phyloP scores from a whole-genome alignment of 2,113 vertebrate genomes.

The Mustelus asterias region DNA sequence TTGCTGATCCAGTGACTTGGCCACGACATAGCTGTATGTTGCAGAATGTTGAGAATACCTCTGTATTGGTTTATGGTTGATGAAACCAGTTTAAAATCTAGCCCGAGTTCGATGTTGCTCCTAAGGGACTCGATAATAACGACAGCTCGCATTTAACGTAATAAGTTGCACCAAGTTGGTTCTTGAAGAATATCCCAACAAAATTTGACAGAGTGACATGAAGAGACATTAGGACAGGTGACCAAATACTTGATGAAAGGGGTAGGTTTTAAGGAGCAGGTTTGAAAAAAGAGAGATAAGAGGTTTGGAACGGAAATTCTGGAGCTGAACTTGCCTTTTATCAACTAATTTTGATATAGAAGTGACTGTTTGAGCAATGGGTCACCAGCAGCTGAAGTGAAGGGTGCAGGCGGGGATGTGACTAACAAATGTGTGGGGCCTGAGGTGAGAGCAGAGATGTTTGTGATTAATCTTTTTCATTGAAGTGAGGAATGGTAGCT shows the following conservation, averaged over 20 bases:
- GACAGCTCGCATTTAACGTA: background rate
- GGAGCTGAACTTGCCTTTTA: background rate
- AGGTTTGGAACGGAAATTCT: background rate
- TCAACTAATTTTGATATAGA: background rate
- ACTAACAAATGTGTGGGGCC: background rate
- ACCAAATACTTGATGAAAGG: too few relatives aligned
- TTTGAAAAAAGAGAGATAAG: background rate
- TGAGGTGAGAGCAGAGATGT: background rate
- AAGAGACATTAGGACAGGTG: background rate
- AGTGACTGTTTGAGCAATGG: background rate
- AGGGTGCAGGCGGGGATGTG: background rate
- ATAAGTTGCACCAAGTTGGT: too few relatives aligned
- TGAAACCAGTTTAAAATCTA: background rate
- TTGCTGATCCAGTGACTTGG: background rate
- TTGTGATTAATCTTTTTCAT: background rate
- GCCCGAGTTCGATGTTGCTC: background rate
- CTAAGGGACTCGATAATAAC: background rate
- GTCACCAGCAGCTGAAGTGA: background rate
- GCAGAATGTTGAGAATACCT: background rate
- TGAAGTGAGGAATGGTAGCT: background rate
- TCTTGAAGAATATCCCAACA: too few relatives aligned
- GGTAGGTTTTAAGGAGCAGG: background rate
- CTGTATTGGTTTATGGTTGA: background rate
- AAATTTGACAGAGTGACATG: too few relatives aligned
- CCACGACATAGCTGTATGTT: background rate